Conservation (phyloP, 2,113 vertebrate species). For the Phalacrocorax aristotelis region DNA sequence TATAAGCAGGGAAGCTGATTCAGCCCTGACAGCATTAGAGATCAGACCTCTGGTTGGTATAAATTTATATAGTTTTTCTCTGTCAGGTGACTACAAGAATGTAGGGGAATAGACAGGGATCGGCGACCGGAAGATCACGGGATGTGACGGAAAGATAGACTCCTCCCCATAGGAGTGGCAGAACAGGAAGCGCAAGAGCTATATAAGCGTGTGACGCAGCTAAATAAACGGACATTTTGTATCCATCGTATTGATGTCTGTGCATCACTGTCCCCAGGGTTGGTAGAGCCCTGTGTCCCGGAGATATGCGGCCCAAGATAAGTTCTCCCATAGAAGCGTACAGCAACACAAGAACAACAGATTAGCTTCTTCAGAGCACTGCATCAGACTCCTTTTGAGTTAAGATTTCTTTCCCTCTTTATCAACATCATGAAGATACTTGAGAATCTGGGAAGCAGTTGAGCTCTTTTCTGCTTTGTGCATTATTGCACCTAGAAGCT, state of each 20-base stretch:
- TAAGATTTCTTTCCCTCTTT: neutral
- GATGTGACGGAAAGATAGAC: too few species aligned
- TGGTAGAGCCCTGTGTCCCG: too few species aligned
- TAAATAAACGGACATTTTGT: too few species aligned
- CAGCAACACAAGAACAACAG: neutral
- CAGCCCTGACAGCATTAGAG: neutral
- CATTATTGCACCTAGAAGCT: neutral
- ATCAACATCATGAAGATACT: neutral
- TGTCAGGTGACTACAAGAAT: neutral
- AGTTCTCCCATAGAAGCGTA: too few species aligned
- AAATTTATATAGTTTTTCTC: neutral
- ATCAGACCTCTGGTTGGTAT: neutral
- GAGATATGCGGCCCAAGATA: too few species aligned
- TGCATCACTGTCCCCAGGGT: too few species aligned
- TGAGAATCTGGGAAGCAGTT: neutral
- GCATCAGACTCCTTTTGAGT: neutral
- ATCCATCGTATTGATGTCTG: too few species aligned
- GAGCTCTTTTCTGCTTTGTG: neutral
- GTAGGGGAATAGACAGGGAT: too few species aligned
- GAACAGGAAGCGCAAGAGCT: too few species aligned
- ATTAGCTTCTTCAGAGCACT: neutral
- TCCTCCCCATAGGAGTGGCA: too few species aligned
- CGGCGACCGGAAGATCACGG: too few species aligned
- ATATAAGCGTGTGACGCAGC: too few species aligned
- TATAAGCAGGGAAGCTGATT: neutral